Evolutionary conservation across 2,797 vertebrate species (phyloP), one percentile per base, ranked within the genome.

Genomic region (Urophycis tenuis): DNA sequence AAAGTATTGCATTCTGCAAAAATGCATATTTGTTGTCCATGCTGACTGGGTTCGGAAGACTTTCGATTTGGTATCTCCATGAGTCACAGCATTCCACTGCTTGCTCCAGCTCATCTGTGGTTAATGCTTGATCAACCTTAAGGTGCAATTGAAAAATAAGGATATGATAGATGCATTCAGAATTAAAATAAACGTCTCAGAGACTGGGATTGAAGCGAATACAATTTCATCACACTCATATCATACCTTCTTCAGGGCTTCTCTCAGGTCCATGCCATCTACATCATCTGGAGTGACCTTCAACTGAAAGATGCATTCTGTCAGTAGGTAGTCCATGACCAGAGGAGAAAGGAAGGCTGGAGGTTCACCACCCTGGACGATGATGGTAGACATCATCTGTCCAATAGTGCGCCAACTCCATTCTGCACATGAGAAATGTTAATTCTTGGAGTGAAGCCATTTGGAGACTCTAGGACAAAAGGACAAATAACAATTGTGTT

Each of bases 121-220:
- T 69, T 39, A 32, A 71, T 70, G 79, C 72, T 45, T 80, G 72
- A 60, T 77, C n/a, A 35, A 77, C 75, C 75, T 80, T 33, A 80
- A 80, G 39, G 45, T 74, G 45, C 30, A 45, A 74, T 41, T 5
- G 41, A 45, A 74, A 74, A 30, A 45, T 45, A 45, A 34, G 74
- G 25, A 74, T 29, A 74, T 6, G 10, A 60, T 32, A 74, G 29
- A 74, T 33, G 19, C 17, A 74, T 74, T 41, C 73, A 45, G 11
- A 74, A 41, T 74, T 14, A 49, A 41, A 49, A 49, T 74, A 49
- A 25, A 74, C 32, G 25, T 30, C 39, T 74, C n/a, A 74, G 39
- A 71, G 32, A 71, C 31, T 30, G 31, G 69, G 69, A 15, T 32
- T 71, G 69, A 71, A 71, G 69, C 69, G 29, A 30, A 71, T 31